Evolutionary conservation across 2,888 invertebrate genomes (phyloP), one percentile per base, ranked within the genome.

Genomic region (Drosophila meridiana): DNA sequence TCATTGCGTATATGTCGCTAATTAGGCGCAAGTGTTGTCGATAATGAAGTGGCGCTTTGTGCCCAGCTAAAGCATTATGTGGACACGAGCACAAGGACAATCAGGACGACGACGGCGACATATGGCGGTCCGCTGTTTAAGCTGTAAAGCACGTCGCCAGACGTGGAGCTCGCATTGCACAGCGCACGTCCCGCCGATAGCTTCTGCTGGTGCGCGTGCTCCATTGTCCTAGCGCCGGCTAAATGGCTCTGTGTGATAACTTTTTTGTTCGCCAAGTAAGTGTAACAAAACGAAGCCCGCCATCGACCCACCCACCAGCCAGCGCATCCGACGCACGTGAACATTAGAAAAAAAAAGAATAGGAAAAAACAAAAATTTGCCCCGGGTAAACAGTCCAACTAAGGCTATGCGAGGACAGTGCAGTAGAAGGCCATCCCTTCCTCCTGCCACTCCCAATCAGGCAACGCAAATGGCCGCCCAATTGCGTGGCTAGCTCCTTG

Each of bases 81-180:
- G 56, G 30, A 40, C 56, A 38, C 14, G 38, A 40, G 55, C 40
- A 38, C 53, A 50, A 60, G 48, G 13, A n/a, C 53, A 62, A 45
- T 38, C 47, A 53, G 32, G 36, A 36, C 65, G 47, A 20, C 53
- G 36, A 20, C n/a, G 40, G 34, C 65, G 63, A 77, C 69, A 77
- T 70, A 74, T 78, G 67, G 55, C 59, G 52, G 36, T 45, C 36
- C 59, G 53, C 88, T 83, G 78, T 71, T 85, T 83, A 81, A 88
- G 83, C 83, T 86, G 88, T 88, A 73, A 80, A 72, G 83, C 85
- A 85, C 88, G 88, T 88, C 75, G 57, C 45, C 67, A 72, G 73
- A 88, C 88, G 83, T 88, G 85, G 11, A 8, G 76, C 73, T 69
- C 68, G 88, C 78, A 83, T 81, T 73, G 62, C 69, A 77, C 65